Evolutionary conservation across 2,113 vertebrate species (phyloP), one percentile per base, ranked within the genome.

Genomic region (Ceyx melanurus): DNA sequence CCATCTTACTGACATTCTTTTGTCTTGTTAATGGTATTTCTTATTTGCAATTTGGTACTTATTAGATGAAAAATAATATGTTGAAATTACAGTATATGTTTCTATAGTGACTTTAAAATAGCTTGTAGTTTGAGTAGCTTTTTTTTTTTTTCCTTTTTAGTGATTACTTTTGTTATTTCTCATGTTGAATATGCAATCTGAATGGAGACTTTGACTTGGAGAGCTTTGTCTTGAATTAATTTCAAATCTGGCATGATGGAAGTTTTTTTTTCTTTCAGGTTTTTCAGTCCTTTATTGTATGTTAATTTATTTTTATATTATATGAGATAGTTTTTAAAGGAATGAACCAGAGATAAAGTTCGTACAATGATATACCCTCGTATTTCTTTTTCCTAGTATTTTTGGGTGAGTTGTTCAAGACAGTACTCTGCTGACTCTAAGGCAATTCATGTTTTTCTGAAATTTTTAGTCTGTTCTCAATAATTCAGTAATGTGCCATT

Each of bases 401-500:
- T 53, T 65, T 43, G 29, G 25, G 25, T 57, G 72, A 42, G 50
- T 12, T 88, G 18, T 33, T 82, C 28, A 43, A 1, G 1, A 25
- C 46, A 42, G 14, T 66, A 54, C 10, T 51, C 57, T 80, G 33
- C 56, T 66, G 68, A 83, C 37, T 88, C 53, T 91, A 13, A 65
- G 42, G 65, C 33, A 86, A 10, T 77, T 64, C 4, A 2, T 51
- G 70, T 67, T 90, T 94, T 94, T 78, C 53, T 89, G 13, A 72
- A 89, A 78, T 42, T 82, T 75, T 84, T 60, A 86, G 58, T 3
- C 45, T 65, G 3, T 78, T 29, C 58, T 95, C 66, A 86, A 53
- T 92, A 91, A 89, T 89, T 90, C 66, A 92, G 42, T 58, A 48
- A 77, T 60, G 25, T 90, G 53, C 31, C 78, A 37, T 82, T 91